Base-by-base conservation (phyloP, 2,113 vertebrate species). In the Tyrannus savana region DNA sequence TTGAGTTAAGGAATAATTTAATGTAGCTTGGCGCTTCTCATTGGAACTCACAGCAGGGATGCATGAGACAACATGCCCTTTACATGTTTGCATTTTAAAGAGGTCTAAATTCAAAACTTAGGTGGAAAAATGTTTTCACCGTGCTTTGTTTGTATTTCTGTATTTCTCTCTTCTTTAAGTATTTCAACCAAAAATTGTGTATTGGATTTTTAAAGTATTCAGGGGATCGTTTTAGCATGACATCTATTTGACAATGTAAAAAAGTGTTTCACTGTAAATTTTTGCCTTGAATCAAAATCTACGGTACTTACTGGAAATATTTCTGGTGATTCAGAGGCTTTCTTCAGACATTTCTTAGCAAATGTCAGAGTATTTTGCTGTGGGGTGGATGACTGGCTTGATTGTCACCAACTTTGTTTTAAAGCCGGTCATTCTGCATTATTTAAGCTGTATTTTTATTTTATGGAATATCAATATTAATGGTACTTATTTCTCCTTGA, bases 201-300 rank as follows among this genome's bases (percentile, higher is more conserved):
- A 53, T 15, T 77, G 46, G 27, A 71, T 90, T 95, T 64, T 71
- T 11, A 35, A 92, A 47, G 8, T 56, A 44, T 68, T 81, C 10
- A 14, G 10, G n/a, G 14, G 23, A 46, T 69, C 0, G 0, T 33
- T 9, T 63, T 76, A n/a, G 8, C 33, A 30, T 62, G 27, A 49
- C 22, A 35, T 53, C 27, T 73, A 19, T 73, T 69, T 93, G 53
- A 66, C 31, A 47, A 24, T 10, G 6, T 35, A 82, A 81, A 95
- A 93, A 31, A 60, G 7, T 23, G 22, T 62, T 87, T 79, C 72
- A 12, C 69, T 37, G 19, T 53, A 68, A 82, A 46, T 41, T 55
- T 87, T 81, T 91, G 12, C 19, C 31, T 81, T 60, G 41, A 56
- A 31, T 76, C 67, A 91, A 91, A 91, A 79, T 56, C 23, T 50